phyloP scores from a whole-genome alignment of 2,888 invertebrate species.

The Aelia acuminata region DNA sequence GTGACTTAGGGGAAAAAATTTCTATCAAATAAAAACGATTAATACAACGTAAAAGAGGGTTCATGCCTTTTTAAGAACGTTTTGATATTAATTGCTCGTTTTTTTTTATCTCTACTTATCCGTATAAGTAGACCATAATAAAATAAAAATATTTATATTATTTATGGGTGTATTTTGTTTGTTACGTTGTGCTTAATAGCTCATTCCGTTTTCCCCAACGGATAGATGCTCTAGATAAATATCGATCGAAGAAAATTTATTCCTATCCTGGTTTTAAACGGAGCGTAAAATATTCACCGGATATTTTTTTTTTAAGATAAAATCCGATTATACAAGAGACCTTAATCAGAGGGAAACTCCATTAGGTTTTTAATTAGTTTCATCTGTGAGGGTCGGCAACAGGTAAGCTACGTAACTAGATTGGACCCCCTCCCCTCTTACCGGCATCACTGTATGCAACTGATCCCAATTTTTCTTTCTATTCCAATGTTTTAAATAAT shows the following conservation, averaged over 20 bases:
- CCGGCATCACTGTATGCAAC: background rate
- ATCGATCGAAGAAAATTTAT: background rate
- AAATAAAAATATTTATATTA: too few species aligned
- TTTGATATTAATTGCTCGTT: too few species aligned
- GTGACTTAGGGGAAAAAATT: too few species aligned
- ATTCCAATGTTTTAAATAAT: background rate
- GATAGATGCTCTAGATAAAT: background rate
- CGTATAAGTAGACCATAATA: too few species aligned
- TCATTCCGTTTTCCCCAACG: background rate
- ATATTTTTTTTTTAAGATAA: slow-evolving; percentile 1
- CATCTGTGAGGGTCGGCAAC: slow-evolving; percentile 37
- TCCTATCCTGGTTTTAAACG: background rate
- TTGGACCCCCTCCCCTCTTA: background rate
- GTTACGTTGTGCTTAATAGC: too few species aligned
- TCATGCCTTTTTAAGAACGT: too few species aligned
- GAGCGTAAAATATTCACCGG: background rate
- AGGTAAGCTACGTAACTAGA: slow-evolving; percentile 22
- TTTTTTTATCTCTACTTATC: too few species aligned
- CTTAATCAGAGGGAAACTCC: slow-evolving; percentile 49
- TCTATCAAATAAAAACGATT: too few species aligned
- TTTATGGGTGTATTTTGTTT: too few species aligned
- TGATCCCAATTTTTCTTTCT: background rate
- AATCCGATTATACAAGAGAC: slow-evolving; percentile 17
- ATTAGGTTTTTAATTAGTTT: slow-evolving; percentile 50
- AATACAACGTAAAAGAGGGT: too few species aligned